These are phyloP conservation scores for Taenioides sp. DNA, from an alignment of 2,797 vertebrate species.

Conservation along the genomic window DNA sequence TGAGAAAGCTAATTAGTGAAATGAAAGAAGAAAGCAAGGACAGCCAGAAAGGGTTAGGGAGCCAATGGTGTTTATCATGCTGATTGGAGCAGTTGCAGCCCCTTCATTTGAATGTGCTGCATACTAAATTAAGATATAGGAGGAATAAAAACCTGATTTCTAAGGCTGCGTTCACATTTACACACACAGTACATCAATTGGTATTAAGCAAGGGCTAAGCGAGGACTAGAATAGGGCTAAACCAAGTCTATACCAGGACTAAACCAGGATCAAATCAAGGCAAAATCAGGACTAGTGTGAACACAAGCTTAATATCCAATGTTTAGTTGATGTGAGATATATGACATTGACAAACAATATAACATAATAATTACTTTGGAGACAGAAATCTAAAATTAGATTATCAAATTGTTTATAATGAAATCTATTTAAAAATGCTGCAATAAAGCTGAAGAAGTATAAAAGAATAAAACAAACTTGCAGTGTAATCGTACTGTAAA, in stretches of 20 bases:
- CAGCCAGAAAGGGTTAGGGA: constrained; percentile 69
- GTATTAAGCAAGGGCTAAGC: no score
- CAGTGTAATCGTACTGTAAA: no score
- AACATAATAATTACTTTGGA: no score
- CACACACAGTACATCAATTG: constrained; percentile 24
- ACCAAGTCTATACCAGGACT: not conserved
- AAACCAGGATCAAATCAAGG: not conserved
- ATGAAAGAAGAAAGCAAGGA: constrained; percentile 76
- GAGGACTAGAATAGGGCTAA: not conserved
- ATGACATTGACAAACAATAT: no score
- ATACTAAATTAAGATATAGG: constrained; percentile 50
- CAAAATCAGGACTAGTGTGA: not conserved
- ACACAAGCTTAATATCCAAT: not conserved
- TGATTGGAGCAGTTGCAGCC: constrained; percentile 18
- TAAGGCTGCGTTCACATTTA: constrained; percentile 16
- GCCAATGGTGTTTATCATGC: constrained; percentile 54
- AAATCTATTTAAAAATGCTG: no score
- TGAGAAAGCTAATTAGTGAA: constrained; percentile 76
- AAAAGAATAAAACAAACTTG: no score
- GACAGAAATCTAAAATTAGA: no score
- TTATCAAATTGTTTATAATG: no score
- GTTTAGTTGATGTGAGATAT: no score
- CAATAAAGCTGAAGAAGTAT: no score
- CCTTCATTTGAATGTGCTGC: constrained; percentile 37
- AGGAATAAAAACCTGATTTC: constrained; percentile 48